These are phyloP conservation scores for Enchytraeus crypticus DNA, from an alignment of 2,888 invertebrate genomes.

Conservation along the genomic window DNA sequence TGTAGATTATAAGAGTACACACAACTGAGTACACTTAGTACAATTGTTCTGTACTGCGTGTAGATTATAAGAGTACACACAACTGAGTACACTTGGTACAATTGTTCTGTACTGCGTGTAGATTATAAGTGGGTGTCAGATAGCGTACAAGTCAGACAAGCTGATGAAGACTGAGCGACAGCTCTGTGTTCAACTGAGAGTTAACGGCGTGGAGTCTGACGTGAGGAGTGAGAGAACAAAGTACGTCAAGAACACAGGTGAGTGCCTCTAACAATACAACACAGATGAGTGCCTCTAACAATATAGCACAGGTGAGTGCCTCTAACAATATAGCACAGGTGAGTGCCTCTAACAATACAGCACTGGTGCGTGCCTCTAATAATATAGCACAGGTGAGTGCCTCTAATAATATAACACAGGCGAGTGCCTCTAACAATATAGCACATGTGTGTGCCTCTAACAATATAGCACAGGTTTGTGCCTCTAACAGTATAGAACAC, in stretches of 20 bases:
- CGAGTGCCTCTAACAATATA: too few relatives aligned
- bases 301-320: constrained; percentile 51
- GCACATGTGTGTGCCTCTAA: too few relatives aligned
- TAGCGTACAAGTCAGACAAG: constrained; percentile 53
- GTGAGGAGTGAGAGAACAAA: constrained; percentile 50
- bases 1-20: too few relatives aligned
- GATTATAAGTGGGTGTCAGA: constrained; percentile 56
- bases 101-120: constrained; percentile 34
- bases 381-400: too few relatives aligned
- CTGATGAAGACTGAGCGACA: constrained; percentile 52
- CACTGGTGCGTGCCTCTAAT: too few relatives aligned
- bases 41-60: too few relatives aligned
- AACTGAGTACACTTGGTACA: constrained; percentile 55
- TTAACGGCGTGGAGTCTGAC: constrained; percentile 49
- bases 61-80: too few relatives aligned
- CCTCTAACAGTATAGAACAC: too few relatives aligned
- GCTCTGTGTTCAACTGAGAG: constrained; percentile 53
- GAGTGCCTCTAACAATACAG: constrained; percentile 18
- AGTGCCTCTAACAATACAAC: constrained; percentile 31
- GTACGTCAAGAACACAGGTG: constrained; percentile 54
- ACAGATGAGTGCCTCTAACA: constrained; percentile 49
- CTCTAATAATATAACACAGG: too few relatives aligned
- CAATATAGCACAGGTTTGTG: too few relatives aligned
- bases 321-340: constrained; percentile 51
- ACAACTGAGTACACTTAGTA: too few relatives aligned